Base-by-base conservation (phyloP, 2,888 invertebrate species). In the Scaptomyza flava region DNA sequence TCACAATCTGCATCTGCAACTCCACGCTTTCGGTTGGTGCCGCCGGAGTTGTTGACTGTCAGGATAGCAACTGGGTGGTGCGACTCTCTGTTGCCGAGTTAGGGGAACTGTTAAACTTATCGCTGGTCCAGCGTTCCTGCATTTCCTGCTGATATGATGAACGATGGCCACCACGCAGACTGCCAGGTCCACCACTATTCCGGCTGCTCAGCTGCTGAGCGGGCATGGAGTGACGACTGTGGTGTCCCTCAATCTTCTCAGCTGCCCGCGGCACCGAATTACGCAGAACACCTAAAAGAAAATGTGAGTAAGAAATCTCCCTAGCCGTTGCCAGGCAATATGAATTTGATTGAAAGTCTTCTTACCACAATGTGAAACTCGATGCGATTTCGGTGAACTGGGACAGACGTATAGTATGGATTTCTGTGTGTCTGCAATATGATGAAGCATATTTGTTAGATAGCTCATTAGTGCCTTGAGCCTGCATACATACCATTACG, bases 401-500 rank as follows among this genome's bases (percentile, higher is more conserved):
- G 92, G 91, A 69, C 92, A 92, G 51, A 91, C 81, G 59, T 91
- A 92, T 23, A 92, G 81, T 84, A 92, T 91, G 27, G 92, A 92
- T 62, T 92, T 89, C 75, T 92, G 91, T 9, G 92, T 92, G 67
- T 92, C 92, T 92, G 78, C 27, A 42, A 34, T 11, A 36, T 36
- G 36, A 7, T 34, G 6, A 0, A 48, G 9, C 38, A 65, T 58
- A 58, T n/a, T n/a, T 17, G 31, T 36, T 33, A 36, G 27, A 23
- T 53, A 60, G 60, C 43, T 61, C 59, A 68, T 70, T 62, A 62
- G 52, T 14, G 30, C 27, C 38, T 8, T 11, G 14, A 14, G 31
- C 8, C 2, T 11, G 36, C 64, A 53, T 52, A 59, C 82, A 73
- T 93, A 95, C 95, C 95, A 92, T 96, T 95, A 86, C 95, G 93